phyloP scores from a whole-genome alignment of 2,113 vertebrate species.

The Pygoscelis antarcticus region DNA sequence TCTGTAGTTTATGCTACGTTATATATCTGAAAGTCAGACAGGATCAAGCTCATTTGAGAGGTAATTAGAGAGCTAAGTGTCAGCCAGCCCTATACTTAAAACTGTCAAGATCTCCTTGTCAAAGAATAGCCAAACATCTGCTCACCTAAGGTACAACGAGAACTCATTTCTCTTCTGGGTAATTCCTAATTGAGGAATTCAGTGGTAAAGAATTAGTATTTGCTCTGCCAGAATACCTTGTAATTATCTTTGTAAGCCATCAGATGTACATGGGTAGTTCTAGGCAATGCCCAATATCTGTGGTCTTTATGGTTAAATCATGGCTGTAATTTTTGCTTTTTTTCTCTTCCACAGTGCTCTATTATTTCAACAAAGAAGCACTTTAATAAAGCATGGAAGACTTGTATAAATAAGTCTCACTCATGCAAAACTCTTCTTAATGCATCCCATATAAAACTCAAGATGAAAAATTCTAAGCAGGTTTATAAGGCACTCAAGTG shows the following conservation, averaged over 20 bases:
- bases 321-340: not conserved
- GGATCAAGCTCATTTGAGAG: not conserved
- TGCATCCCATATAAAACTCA: not conserved
- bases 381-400: not conserved
- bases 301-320: constrained; percentile 6
- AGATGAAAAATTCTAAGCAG: not conserved
- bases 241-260: constrained; percentile 38
- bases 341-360: not conserved
- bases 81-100: not conserved
- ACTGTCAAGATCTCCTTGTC: not conserved
- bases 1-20: not conserved
- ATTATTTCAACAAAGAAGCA: constrained; percentile 20
- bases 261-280: constrained; percentile 28
- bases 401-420: not conserved
- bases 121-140: not conserved
- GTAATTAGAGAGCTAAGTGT: not conserved
- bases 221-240: not conserved
- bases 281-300: not conserved
- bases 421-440: constrained; percentile 1
- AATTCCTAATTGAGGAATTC: not conserved
- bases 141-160: not conserved
- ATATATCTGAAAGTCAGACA: not conserved
- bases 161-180: not conserved
- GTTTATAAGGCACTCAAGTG: not conserved
- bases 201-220: not conserved